Percentiles rank a stretch among this genome's conserved stretches.
phyloP scores from a whole-genome alignment of 2,888 invertebrate genomes.

The Folsomia manolachei region DNA sequence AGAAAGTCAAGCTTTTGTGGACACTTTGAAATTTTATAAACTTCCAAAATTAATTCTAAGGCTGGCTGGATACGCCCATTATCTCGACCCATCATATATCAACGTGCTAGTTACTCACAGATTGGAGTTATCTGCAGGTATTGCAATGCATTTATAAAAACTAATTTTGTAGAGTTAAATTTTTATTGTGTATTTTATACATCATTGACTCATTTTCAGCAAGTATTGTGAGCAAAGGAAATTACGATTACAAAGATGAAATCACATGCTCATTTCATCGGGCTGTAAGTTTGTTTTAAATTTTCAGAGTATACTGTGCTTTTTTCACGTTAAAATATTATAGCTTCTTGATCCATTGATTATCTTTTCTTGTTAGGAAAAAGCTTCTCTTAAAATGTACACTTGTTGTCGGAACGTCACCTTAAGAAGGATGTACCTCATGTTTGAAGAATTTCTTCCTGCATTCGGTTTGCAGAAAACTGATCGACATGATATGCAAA shows the following conservation, averaged over 20 bases:
- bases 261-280: constrained; percentile 43
- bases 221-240: constrained; percentile 25
- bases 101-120: constrained; percentile 28
- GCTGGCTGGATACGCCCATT: constrained; percentile 33
- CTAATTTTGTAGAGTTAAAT: neutral
- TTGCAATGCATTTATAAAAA: neutral
- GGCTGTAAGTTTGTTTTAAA: constrained; percentile 29
- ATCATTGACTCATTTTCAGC: neutral
- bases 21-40: constrained; percentile 33
- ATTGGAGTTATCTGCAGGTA: constrained; percentile 31
- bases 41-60: constrained; percentile 35
- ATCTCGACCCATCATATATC: constrained; percentile 30
- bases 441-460: constrained; percentile 39
- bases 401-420: constrained; percentile 43
- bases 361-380: constrained; percentile 28
- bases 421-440: constrained; percentile 36
- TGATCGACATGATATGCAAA: constrained; percentile 29
- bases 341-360: neutral
- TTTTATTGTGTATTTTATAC: neutral
- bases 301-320: neutral
- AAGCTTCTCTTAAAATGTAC: constrained; percentile 40
- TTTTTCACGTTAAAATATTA: neutral
- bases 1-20: constrained; percentile 27
- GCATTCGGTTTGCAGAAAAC: constrained; percentile 19
- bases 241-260: constrained; percentile 42